Evolutionary conservation across 2,797 vertebrate species (phyloP), one percentile per base, ranked within the genome.

Genomic region (Poeciliopsis presidionis): DNA sequence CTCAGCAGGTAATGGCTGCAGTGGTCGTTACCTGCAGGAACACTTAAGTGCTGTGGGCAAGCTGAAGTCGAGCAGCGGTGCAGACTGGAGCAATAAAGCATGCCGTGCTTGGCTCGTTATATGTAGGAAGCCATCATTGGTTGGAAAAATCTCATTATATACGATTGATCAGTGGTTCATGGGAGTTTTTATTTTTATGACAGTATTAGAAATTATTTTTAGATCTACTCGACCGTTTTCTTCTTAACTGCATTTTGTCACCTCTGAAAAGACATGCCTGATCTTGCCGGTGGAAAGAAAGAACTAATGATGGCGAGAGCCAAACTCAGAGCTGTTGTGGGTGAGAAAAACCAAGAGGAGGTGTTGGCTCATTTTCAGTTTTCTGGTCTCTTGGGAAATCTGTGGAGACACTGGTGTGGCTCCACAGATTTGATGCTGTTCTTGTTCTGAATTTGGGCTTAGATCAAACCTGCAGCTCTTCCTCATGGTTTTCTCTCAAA

Each of bases 41-140:
- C 70, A 43, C 78, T 74, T 79, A 77, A 77, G 77, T 77, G 76
- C 81, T 51, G 73, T 67, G 74, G 80, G 80, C 73, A 89, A 81
- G 82, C 83, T 87, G 78, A 57, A 53, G 78, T 86, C 6, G 7
- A 83, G 76, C 67, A 59, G 41, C 81, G 53, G 74, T 76, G 77
- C 84, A 86, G 85, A 85, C 81, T 57, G 79, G 65, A 84, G 86
- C 86, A 86, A 86, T 89, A 90, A 90, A 82, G 77, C 77, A 80
- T 78, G 51, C 87, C 82, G 88, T 87, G 75, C 82, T 82, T 84
- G 75, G 86, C 84, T 92, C 90, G 90, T 92, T 92, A 92, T 78
- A 39, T 55, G 18, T 84, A 84, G 85, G 83, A 90, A 89, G 81
- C 84, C 74, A 74, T 73, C 79, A 75, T 88, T 86, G 80, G 84